Base-by-base conservation (phyloP, 2,888 invertebrate species). In the Agrilus mali region DNA sequence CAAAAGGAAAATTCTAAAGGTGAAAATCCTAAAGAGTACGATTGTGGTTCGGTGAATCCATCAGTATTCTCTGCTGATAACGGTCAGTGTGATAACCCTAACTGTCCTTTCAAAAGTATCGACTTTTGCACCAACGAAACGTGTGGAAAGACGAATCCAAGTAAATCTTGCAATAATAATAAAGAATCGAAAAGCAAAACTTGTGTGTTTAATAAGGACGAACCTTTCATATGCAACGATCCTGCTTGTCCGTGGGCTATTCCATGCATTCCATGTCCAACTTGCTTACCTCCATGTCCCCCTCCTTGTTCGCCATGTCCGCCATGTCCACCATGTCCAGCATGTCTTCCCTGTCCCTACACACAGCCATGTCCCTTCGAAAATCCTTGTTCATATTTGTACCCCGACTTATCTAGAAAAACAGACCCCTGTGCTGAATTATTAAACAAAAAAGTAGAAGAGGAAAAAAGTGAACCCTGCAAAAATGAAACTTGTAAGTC, bases 191-290 rank as follows among this genome's bases (percentile, higher is more conserved):
- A 35, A 35, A 16, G 10, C 4, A 37, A 37, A 17, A 7, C 37
- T 17, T 27, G 27, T 10, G 2, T 3, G 8, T 27, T 27, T 10
- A 10, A 27, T 27, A 10, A 27, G 10, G 10, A 27, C 27, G 27
- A 27, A 27, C 10, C 12, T 10, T 42, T 41, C n/a, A 38, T 42
- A 32, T 53, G 53, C 34, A 38, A 36, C 3, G 48, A 55, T 45
- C 51, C 52, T 2, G 42, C 51, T 14, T 57, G 57, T 44, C 55
- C 56, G 10, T 54, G 14, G 38, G 33, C 35, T 13, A 15, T 20
- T 15, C 27, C 37, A 7, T 27, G 27, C 10, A 27, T 27, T 10
- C 20, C 17, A 8, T 37, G 37, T 20, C 35, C 35, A 7, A 35
- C 16, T 12, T 35, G 35, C 12, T 16, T 15, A 35, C 35, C 35